Evolutionary conservation across 2,888 invertebrate genomes (phyloP).

Genomic region (Scelioninae gen. 1): DNA sequence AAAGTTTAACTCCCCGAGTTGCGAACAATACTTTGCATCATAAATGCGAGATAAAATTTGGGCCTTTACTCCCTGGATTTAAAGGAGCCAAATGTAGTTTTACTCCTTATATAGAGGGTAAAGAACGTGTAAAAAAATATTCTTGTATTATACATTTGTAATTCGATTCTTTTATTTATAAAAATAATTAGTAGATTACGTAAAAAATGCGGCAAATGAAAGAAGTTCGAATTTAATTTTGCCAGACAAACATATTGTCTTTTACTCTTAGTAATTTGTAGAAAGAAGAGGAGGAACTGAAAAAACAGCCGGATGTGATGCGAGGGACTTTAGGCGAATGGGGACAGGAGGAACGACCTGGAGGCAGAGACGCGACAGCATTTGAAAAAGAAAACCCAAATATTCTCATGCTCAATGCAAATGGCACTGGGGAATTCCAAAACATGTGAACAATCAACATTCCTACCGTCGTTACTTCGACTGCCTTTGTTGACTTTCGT

Average conservation of each 20-base stretch:
- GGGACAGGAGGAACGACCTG: slow-evolving; percentile 89
- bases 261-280: slow-evolving; percentile 83
- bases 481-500: slow-evolving; percentile 20
- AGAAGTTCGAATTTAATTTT: too few species aligned
- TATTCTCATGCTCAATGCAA: slow-evolving; percentile 88
- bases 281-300: slow-evolving; percentile 90
- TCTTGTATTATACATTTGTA: too few species aligned
- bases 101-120: too few species aligned
- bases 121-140: too few species aligned
- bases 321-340: slow-evolving; percentile 89
- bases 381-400: slow-evolving; percentile 92
- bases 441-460: slow-evolving; percentile 87
- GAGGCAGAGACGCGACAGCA: slow-evolving; percentile 89
- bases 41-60: too few species aligned
- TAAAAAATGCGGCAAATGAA: too few species aligned
- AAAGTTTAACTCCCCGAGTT: too few species aligned
- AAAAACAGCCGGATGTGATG: slow-evolving; percentile 89
- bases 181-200: too few species aligned
- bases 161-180: too few species aligned
- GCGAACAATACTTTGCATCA: too few species aligned
- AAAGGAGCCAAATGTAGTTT: too few species aligned
- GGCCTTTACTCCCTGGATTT: too few species aligned
- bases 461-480: slow-evolving; percentile 31
- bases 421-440: slow-evolving; percentile 90
- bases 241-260: slow-evolving; percentile 8